A percentile compares a stretch with the other conserved stretches of the same genome.
These are phyloP conservation scores for Pelobates cultripes DNA, from an alignment of 2,797 vertebrate genomes.

Conservation along the genomic window DNA sequence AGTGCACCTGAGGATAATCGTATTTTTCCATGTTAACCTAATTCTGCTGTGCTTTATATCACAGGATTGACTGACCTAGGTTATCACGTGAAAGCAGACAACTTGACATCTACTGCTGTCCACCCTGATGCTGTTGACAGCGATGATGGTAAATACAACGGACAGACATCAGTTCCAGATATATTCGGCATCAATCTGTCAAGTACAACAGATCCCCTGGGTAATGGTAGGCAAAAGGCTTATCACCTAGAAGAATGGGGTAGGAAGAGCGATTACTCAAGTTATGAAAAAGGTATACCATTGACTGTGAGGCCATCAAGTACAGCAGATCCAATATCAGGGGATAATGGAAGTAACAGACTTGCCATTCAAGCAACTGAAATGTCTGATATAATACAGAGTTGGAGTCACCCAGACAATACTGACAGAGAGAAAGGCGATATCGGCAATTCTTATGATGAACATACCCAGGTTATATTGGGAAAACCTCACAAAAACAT, in stretches of 20 bases:
- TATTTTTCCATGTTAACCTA: not conserved
- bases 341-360: not conserved
- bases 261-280: not conserved
- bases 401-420: too few species aligned
- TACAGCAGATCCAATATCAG: not conserved
- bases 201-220: constrained; percentile 3
- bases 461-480: not conserved
- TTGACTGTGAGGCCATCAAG: not conserved
- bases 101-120: not conserved
- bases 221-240: not conserved
- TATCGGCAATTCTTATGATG: too few species aligned
- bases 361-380: not conserved
- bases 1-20: not conserved
- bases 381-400: not conserved
- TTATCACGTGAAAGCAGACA: not conserved
- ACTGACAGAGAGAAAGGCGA: too few species aligned
- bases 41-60: not conserved
- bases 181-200: constrained; percentile 4
- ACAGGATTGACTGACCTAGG: constrained; percentile 20
- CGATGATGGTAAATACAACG: constrained; percentile 6
- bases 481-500: not conserved
- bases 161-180: not conserved
- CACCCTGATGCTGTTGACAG: constrained; percentile 2
- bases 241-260: not conserved
- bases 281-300: not conserved